Base-by-base conservation (phyloP, 2,888 invertebrate species). In the Drosophila tripunctata region DNA sequence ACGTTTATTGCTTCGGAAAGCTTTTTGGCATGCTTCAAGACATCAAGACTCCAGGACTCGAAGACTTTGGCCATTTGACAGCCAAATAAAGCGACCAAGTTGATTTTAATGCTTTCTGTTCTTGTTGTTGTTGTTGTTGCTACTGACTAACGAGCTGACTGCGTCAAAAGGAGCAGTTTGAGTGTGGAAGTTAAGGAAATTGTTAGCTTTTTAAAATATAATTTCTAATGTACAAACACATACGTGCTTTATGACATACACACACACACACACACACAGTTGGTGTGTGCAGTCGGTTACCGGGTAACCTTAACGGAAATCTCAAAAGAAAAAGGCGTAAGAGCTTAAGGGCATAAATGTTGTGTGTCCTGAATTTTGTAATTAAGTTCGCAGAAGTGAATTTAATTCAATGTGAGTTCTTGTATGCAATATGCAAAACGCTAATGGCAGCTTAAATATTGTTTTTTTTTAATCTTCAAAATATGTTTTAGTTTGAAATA, bases 1-100 rank as follows among this genome's bases (percentile, higher is more conserved):
- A 84, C 83, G 75, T 86, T 84, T 86, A 84, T 87, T 84, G 80
- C 83, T 86, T 75, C 64, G 65, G 86, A 82, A 83, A 86, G 83
- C 86, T 68, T 81, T 79, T 71, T 67, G 74, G 79, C 82, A 87
- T 78, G 73, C 82, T 82, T 84, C 67, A 82, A 70, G 83, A 62
- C 74, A 67, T 65, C 50, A 71, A 33, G 63, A 69, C 61, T 73
- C 61, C 27, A 35, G 33, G 63, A 69, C 61, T 73, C 61, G 19
- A 35, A 61, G 61, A 50, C 54, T 52, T 70, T 64, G 62, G 56
- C 70, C 70, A 70, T 83, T 68, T 86, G 75, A 86, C 82, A 79
- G 79, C 63, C 54, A 63, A 61, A 71, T 64, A 67, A 71, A 57
- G 60, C 65, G 33, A 57, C 56, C 61, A 78, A 76, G 55, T 70